Evolutionary conservation across 2,888 invertebrate genomes (phyloP), one percentile per base, ranked within the genome.

Genomic region (Cetonia aurata): DNA sequence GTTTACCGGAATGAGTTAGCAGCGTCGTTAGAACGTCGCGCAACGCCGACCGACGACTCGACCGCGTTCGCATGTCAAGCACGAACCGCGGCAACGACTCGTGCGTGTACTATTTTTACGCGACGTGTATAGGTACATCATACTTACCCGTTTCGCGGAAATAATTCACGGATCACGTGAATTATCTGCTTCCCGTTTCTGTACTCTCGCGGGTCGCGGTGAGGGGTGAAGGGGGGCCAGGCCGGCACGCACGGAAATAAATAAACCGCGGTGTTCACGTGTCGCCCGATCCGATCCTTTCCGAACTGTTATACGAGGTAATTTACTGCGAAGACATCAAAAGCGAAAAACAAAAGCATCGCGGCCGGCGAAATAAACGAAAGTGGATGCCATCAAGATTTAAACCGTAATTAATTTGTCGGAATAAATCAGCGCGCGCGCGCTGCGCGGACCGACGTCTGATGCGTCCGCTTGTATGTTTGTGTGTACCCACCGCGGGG

Each of bases 281-380:
- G 48, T 48, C 33, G 62, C 48, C 48, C 48, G 33, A 62, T 48
- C 62, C 48, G 48, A 62, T 31, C 33, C 15, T 48, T 48, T 3
- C 25, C 25, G 25, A 25, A 62, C 62, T 48, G 62, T 15, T 62
- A 13, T 62, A 48, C 62, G 48, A 62, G 62, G 48, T 48, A 62
- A 62, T 62, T 62, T 62, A 62, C 31, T 62, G 62, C 62, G 62
- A 62, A 62, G 62, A 62, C 62, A 62, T 62, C 62, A 62, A 46
- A 62, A 25, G 48, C 46, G 31, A 62, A 46, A 53, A 48, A 62
- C 25, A 62, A 62, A 48, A 48, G 62, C 48, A 62, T 25, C 25
- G 4, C 25, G 4, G 25, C 25, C 25, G 25, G 25, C 25, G 25
- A 62, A 48, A 62, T 48, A 62, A 62, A 62, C 42, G 48, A 48